Percentiles rank a stretch among this genome's conserved stretches.
These are phyloP conservation scores for Esox niger DNA, from an alignment of 2,113 vertebrate species.

Conservation along the genomic window DNA sequence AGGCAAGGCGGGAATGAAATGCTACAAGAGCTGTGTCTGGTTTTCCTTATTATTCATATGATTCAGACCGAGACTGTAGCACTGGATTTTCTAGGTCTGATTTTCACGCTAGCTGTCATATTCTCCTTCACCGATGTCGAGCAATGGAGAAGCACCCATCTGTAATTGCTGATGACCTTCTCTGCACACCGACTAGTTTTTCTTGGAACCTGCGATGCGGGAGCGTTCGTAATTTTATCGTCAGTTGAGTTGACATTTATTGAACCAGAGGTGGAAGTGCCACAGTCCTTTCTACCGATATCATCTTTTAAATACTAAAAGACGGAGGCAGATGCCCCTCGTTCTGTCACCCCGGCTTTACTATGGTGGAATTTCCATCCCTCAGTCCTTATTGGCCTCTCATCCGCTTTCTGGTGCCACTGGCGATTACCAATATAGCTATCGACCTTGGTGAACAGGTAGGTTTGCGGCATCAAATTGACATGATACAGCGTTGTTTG, in stretches of 20 bases:
- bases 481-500: background rate
- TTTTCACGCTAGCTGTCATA: constrained; percentile 5
- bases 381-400: constrained; percentile 93
- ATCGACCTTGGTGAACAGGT: constrained; percentile 98
- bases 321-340: constrained; percentile 66
- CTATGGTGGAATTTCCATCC: constrained; percentile 90
- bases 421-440: constrained; percentile 94
- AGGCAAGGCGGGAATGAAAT: background rate
- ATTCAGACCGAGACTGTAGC: background rate
- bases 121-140: constrained; percentile 36
- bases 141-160: constrained; percentile 58
- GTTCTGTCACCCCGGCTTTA: constrained; percentile 68
- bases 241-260: background rate
- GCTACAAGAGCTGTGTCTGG: background rate
- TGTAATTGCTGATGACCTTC: constrained; percentile 60
- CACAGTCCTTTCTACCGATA: background rate
- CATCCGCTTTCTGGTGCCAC: constrained; percentile 89
- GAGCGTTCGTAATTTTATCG: constrained; percentile 37
- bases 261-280: constrained; percentile 25
- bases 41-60: background rate
- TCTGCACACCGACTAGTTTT: constrained; percentile 31
- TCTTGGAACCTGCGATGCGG: constrained; percentile 29
- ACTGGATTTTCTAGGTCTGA: background rate
- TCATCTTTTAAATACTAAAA: constrained; percentile 21
- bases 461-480: constrained; percentile 13